Conservation (phyloP, 2,888 invertebrate genomes). For the Diaphora mendica region DNA sequence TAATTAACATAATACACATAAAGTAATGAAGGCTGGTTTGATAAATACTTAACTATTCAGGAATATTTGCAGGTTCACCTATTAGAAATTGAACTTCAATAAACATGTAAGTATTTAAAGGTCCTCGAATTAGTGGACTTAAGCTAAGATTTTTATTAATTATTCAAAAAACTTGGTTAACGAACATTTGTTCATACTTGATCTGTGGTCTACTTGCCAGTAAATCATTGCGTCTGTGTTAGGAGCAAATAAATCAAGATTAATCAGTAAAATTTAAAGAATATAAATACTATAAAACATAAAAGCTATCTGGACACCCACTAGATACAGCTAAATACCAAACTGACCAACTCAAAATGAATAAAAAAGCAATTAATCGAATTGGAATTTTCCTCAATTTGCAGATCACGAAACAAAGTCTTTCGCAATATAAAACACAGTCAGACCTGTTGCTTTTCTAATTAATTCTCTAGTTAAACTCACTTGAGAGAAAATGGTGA, state of each 20-base stretch:
- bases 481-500: constrained; percentile 44
- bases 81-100: no score
- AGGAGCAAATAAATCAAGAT: not conserved
- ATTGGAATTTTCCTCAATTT: constrained; percentile 26
- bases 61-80: no score
- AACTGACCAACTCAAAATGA: constrained; percentile 8
- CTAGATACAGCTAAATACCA: not conserved
- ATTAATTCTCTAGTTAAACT: constrained; percentile 57
- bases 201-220: no score
- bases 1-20: no score
- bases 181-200: no score
- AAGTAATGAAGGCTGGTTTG: no score
- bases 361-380: constrained; percentile 12
- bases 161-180: no score
- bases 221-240: no score
- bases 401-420: constrained; percentile 25
- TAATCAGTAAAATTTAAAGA: not conserved
- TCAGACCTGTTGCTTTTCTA: constrained; percentile 58
- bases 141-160: no score
- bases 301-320: not conserved
- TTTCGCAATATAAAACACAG: constrained; percentile 31
- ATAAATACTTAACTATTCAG: no score
- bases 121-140: no score
- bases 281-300: not conserved
- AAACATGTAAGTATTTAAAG: no score